Base-by-base conservation (phyloP, 2,888 invertebrate species). In the Agonum fuliginosum region DNA sequence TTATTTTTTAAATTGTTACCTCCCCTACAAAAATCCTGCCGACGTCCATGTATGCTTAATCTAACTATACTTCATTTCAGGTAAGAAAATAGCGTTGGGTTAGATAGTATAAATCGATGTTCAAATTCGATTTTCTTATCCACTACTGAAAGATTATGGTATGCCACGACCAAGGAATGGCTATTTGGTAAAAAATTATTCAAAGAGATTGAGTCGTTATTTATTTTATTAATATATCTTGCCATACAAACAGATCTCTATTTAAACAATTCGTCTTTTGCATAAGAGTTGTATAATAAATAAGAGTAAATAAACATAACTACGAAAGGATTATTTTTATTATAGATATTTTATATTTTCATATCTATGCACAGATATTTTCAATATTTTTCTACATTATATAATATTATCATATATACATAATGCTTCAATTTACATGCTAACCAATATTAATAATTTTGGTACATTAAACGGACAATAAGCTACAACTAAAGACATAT, bases 361-460 rank as follows among this genome's bases (percentile, higher is more conserved):
- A 72, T 72, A 72, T 72, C 51, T 72, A 54, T 72, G 72, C 46
- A 72, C 54, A 72, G 20, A 72, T 72, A 72, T 72, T 54, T 72
- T 72, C 58, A 72, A 19, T 72, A 72, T 30, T 72, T 72, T 58
- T 72, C 72, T 72, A 72, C 54, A 37, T 58, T 72, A 72, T 72
- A 72, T 72, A 51, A 46, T 70, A 43, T 46, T 27, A 51, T 27
- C 12, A 70, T 70, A 70, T 70, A 70, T 70, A 70, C 70, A 70
- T 43, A 46, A 70, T 70, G 70, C 46, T 70, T 70, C 70, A 70
- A 30, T 27, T 54, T 70, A 24, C 70, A 70, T 70, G 70, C 70
- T 70, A 70, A 70, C 22, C 70, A 70, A 22, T 70, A 43, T 12
- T 54, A 54, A 24, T 20, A 54, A 54, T 24, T 27, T 62, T 62